A percentile compares a stretch with the other conserved stretches of the same genome.
Evolutionary conservation across 2,113 vertebrate genomes (phyloP).

Genomic region (Oxygymnocypris stewartii): DNA sequence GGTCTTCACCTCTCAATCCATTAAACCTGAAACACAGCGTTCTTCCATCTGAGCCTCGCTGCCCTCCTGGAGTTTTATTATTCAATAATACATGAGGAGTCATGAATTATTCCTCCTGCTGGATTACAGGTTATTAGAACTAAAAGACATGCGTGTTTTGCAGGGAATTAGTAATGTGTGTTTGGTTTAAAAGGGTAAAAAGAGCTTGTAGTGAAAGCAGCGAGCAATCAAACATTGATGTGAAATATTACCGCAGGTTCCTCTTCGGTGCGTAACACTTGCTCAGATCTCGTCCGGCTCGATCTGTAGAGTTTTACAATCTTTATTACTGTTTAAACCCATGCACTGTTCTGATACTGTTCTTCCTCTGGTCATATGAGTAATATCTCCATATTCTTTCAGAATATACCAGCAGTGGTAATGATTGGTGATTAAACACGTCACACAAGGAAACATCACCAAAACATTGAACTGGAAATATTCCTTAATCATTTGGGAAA

Average conservation of each 20-base stretch:
- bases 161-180: conserved; percentile 45
- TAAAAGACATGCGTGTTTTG: conserved; percentile 41
- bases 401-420: not conserved
- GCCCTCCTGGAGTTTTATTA: conserved; percentile 25
- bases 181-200: conserved; percentile 43
- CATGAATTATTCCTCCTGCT: conserved; percentile 54
- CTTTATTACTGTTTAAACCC: not conserved
- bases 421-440: not conserved
- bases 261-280: not conserved
- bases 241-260: conserved; percentile 30
- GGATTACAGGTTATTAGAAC: conserved; percentile 51
- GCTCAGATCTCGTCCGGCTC: not conserved
- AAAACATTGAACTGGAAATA: not conserved
- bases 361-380: not conserved
- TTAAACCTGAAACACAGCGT: conserved; percentile 39
- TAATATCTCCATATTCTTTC: not conserved
- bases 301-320: not conserved
- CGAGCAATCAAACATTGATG: conserved; percentile 49
- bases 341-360: not conserved
- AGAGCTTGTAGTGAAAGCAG: conserved; percentile 33
- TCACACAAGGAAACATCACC: not conserved
- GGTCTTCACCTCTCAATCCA: conserved; percentile 14
- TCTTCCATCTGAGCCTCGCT: conserved; percentile 14
- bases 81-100: conserved; percentile 52
- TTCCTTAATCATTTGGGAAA: not conserved